Evolutionary conservation across 64 coral and sea anemone species (phyloP), one percentile per base, ranked within the genome.

Genomic region (Montipora cactus): DNA sequence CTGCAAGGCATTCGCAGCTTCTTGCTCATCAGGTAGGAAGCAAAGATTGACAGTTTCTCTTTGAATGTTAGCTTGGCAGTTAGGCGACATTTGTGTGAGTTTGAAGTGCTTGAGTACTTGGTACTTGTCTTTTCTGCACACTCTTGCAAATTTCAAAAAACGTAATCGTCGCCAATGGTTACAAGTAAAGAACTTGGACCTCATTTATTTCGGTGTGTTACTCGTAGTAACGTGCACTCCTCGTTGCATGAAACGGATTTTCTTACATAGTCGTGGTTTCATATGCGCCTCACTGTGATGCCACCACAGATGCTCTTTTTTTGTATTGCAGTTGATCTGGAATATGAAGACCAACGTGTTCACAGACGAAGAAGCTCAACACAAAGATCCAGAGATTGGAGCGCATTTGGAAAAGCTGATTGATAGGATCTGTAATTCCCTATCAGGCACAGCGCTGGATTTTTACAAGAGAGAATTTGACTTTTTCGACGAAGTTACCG

Each of bases 281-380:
- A n/a, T n/a, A n/a, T n/a, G n/a, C n/a, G n/a, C n/a, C n/a, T n/a
- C n/a, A n/a, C n/a, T n/a, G n/a, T n/a, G n/a, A n/a, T n/a, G n/a
- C n/a, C n/a, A 23, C 3, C 12, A 47, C 48, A 47, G 16, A 47
- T 87, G 1, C 69, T 57, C 6, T 12, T 19, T n/a, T 5, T 59
- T 88, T 95, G 12, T 12, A 1, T 92, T 74, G 11, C 80, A 99
- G 98, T 78, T 99, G 5, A 94, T 99, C 79, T 99, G 98, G 98
- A 99, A 99, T 66, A 99, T 99, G 98, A 99, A 99, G 82, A 99
- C 98, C 0, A 99, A 99, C 76, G 94, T 99, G 7, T 99, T 89
- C 80, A 94, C 92, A 25, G 98, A 99, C 58, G 98, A 99, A 57
- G 98, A 99, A 71, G 93, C 89, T 47, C 66, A 74, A 4, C 92